phyloP scores from a whole-genome alignment of 2,113 vertebrate genomes.

The Anguilla japonica region DNA sequence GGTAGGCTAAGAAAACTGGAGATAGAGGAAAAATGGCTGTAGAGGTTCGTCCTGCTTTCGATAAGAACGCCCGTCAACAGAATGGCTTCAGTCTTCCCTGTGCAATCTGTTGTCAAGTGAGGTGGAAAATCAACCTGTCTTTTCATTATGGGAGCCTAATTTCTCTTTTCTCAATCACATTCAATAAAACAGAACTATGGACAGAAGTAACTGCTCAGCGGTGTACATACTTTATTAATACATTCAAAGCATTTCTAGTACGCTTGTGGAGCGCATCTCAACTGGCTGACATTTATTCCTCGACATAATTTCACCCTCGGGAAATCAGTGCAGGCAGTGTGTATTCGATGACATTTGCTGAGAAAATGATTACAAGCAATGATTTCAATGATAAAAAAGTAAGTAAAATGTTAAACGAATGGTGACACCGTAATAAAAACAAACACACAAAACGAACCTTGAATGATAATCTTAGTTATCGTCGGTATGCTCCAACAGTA shows the following conservation, averaged over 20 bases:
- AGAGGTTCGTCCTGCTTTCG: slow-evolving; percentile 33
- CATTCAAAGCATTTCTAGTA: not conserved
- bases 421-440: not conserved
- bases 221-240: not conserved
- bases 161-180: slow-evolving; percentile 22
- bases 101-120: slow-evolving; percentile 35
- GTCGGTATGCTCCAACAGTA: not conserved
- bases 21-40: slow-evolving; percentile 26
- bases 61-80: slow-evolving; percentile 46
- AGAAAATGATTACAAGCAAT: not conserved
- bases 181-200: not conserved
- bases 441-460: not conserved
- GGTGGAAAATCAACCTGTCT: slow-evolving; percentile 24
- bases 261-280: not conserved
- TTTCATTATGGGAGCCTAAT: slow-evolving; percentile 9
- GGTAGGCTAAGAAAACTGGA: slow-evolving; percentile 52
- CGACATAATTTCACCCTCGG: not conserved
- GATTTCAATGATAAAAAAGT: not conserved
- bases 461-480: not conserved
- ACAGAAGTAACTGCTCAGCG: not conserved
- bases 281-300: not conserved
- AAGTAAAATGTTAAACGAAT: not conserved
- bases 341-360: not conserved
- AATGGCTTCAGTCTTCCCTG: slow-evolving; percentile 51
- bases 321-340: not conserved